Conservation (phyloP, 1,140 invertebrate genomes). For the Zaprionus lachaisei region DNA sequence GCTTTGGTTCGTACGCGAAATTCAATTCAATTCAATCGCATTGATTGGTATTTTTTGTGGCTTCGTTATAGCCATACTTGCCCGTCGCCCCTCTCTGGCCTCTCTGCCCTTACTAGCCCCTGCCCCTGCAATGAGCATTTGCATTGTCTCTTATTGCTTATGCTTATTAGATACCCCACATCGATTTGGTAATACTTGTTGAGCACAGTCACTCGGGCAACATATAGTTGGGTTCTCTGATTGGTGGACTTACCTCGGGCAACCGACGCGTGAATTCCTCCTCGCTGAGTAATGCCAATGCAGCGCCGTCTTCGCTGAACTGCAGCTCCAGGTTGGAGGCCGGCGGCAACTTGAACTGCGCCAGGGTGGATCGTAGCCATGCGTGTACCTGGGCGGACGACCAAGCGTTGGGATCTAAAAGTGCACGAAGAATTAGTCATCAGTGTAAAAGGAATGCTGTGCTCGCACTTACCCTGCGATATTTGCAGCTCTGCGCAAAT, state of each 20-base stretch:
- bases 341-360: conserved; percentile 90
- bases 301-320: conserved; percentile 87
- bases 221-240: not conserved
- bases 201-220: conserved; percentile 44
- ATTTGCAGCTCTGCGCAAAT: conserved; percentile 93
- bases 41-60: conserved; percentile 60
- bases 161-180: conserved; percentile 49
- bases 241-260: conserved; percentile 88
- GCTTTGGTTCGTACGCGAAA: conserved; percentile 66
- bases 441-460: not conserved
- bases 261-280: conserved; percentile 93
- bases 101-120: conserved; percentile 32
- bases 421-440: not conserved
- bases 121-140: conserved; percentile 41
- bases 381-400: conserved; percentile 91
- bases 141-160: conserved; percentile 64
- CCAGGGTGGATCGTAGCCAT: conserved; percentile 94
- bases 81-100: conserved; percentile 25
- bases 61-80: conserved; percentile 34
- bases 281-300: conserved; percentile 91
- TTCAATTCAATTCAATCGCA: conserved; percentile 73
- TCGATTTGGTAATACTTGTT: conserved; percentile 68
- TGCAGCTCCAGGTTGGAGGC: conserved; percentile 90
- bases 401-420: conserved; percentile 94
- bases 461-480: conserved; percentile 90